Conservation (phyloP, 37 sponge, comb jelly and placozoan genomes). For the Chondrosia reniformis region DNA sequence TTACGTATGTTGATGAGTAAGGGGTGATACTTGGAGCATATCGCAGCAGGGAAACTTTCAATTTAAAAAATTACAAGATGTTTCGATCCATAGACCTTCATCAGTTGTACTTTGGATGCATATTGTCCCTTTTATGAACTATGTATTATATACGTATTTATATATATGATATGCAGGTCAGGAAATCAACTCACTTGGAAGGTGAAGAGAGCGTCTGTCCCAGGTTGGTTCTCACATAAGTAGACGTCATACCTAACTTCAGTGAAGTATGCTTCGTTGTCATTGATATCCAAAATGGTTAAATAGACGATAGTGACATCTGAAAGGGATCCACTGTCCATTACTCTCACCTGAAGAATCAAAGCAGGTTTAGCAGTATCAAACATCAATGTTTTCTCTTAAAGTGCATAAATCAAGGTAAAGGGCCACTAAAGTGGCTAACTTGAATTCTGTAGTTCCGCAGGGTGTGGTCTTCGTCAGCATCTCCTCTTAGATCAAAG, state of each 20-base stretch:
- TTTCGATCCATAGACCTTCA: too few species aligned
- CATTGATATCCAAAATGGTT: conserved; percentile 30
- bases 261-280: conserved; percentile 22
- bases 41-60: too few species aligned
- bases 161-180: neutral
- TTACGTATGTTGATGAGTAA: too few species aligned
- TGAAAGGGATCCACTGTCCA: neutral
- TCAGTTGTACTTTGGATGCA: too few species aligned
- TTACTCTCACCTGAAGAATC: neutral
- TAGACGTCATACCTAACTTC: neutral
- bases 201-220: neutral
- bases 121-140: too few species aligned
- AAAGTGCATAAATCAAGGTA: too few species aligned
- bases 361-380: neutral
- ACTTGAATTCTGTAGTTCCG: too few species aligned
- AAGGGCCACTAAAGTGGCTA: too few species aligned
- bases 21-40: too few species aligned
- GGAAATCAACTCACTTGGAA: neutral
- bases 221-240: conserved; percentile 3
- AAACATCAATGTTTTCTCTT: too few species aligned
- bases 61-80: too few species aligned
- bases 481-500: neutral
- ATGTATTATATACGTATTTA: neutral
- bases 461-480: too few species aligned
- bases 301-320: conserved; percentile 4